Conservation (phyloP, 1,140 invertebrate species). For the Eupeodes corollae region DNA sequence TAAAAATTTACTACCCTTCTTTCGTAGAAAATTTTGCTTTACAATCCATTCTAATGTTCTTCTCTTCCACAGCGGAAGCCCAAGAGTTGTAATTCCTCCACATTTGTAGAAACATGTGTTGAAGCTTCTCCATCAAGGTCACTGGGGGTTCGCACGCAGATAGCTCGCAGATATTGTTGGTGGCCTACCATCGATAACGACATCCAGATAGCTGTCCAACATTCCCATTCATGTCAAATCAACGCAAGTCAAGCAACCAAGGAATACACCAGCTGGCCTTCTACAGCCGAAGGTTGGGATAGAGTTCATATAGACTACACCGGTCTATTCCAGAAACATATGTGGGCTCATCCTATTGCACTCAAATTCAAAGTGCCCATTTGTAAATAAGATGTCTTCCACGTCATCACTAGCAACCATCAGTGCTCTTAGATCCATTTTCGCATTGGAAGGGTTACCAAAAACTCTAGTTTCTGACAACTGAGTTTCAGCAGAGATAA, state of each 20-base stretch:
- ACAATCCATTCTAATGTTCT: neutral
- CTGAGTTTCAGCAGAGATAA: no score
- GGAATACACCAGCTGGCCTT: neutral
- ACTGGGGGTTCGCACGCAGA: constrained; percentile 40
- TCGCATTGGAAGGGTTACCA: no score
- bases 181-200: constrained; percentile 11
- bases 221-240: neutral
- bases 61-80: no score
- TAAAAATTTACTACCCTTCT: no score
- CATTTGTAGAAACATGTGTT: constrained; percentile 16
- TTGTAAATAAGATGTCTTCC: neutral
- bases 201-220: neutral
- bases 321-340: neutral
- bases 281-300: neutral
- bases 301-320: constrained; percentile 2
- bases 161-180: no score
- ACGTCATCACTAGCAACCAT: neutral
- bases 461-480: no score
- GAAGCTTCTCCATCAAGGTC: constrained; percentile 35
- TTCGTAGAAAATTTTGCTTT: no score
- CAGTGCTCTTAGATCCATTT: neutral
- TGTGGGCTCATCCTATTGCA: neutral
- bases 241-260: neutral
- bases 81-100: neutral
- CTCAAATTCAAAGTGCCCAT: constrained; percentile 1